phyloP scores from a whole-genome alignment of 2,888 invertebrate genomes.

The Papilio demoleus region DNA sequence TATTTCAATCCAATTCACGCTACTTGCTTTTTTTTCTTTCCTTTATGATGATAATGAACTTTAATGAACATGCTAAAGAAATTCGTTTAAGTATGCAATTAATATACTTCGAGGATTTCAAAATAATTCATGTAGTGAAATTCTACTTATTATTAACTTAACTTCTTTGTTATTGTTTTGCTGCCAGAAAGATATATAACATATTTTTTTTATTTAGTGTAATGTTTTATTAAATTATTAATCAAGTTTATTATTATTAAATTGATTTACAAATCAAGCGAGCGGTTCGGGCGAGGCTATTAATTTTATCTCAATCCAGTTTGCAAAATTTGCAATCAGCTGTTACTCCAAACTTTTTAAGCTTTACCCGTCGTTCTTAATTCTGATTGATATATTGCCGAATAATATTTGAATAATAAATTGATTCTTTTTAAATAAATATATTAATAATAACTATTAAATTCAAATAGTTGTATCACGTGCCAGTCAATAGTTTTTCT shows the following conservation, averaged over 20 bases:
- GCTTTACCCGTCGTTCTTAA: conserved; percentile 27
- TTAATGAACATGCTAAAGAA: conserved; percentile 41
- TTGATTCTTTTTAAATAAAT: background rate
- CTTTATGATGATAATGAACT: conserved; percentile 43
- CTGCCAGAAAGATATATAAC: background rate
- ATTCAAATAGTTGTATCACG: background rate
- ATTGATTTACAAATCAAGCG: background rate
- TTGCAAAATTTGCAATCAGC: conserved; percentile 32
- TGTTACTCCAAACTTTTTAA: conserved; percentile 32
- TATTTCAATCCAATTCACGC: conserved; percentile 55
- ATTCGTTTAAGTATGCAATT: conserved; percentile 38
- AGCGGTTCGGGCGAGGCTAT: background rate
- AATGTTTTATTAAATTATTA: background rate
- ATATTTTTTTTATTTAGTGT: too few species aligned
- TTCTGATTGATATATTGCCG: conserved; percentile 38
- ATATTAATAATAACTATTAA: background rate
- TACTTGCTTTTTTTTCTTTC: conserved; percentile 44
- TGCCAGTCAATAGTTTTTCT: too few species aligned
- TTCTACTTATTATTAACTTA: too few species aligned
- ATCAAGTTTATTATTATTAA: background rate
- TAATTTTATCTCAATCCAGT: conserved; percentile 34
- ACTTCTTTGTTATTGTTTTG: background rate
- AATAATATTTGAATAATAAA: conserved; percentile 19
- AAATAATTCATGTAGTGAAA: too few species aligned
- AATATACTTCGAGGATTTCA: conserved; percentile 14